Evolutionary conservation across 2,113 vertebrate genomes (phyloP), one percentile per base, ranked within the genome.

Genomic region (Phoxinus phoxinus): DNA sequence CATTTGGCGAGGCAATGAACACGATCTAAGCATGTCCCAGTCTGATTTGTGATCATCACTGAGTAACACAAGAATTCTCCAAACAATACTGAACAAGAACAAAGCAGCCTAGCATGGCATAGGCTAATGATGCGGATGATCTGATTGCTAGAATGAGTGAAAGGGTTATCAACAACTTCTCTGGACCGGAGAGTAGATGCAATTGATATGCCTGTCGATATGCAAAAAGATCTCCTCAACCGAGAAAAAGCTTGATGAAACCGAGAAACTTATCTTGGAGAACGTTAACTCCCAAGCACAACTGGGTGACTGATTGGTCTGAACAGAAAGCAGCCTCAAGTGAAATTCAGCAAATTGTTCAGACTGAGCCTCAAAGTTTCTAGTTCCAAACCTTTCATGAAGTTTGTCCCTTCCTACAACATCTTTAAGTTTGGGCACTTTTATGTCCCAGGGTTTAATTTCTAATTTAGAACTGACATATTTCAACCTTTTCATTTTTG

Each of bases 151-250:
- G 23, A 73, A 44, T 13, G 23, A 25, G 11, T 73, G 37, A 72
- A n/a, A 11, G 21, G 37, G 37, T 44, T 73, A 44, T 73, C 71
- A 73, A 73, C 37, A 73, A 73, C 23, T 23, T 23, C 23, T 73
- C 37, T 44, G 37, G 35, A 72, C 21, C 69, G n/a, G 23, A 72
- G 21, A 44, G 10, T 44, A 46, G 23, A 44, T 73, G 37, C 71
- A 44, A 72, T n/a, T 73, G 69, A 72, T 69, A 37, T 6, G 37
- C 41, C 71, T 73, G 37, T 73, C 71, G 25, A n/a, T 41, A 72
- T 35, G 37, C 69, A 72, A 72, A 72, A n/a, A 73, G 21, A 46
- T 41, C 37, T 73, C 37, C 35, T 46, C 37, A 73, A 11, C 32
- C 0, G 32, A 69, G 65, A 67, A 67, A 67, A 67, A n/a, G 35